Evolutionary conservation across 2,888 invertebrate species (phyloP), one percentile per base, ranked within the genome.

Genomic region (Keiferia lycopersicella): DNA sequence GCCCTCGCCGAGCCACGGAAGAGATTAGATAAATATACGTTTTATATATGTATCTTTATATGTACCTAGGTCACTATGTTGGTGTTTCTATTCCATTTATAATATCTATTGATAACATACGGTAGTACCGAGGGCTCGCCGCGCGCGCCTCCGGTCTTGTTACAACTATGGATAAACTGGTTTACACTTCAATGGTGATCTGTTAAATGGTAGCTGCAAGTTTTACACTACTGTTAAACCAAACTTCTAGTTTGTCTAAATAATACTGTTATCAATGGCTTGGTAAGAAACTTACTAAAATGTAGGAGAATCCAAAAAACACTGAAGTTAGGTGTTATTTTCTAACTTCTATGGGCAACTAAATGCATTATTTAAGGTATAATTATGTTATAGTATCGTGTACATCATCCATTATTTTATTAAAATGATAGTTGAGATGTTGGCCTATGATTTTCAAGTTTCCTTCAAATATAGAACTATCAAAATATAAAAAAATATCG

Each of bases 401-500:
- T 87, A 87, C 82, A 88, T 82, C 82, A 74, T 78, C 76, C 76
- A 71, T 71, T 45, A 45, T n/a, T 7, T 69, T 73, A n/a, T 79
- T 80, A 77, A 88, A 89, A 89, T 86, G 86, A 89, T 88, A 88
- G 81, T 88, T 86, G 86, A 90, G 86, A 88, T 84, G 87, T 89
- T 89, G 91, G 89, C 90, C 85, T 91, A 90, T 88, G 16, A 84
- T 84, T 83, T 84, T 84, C 84, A 80, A 84, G 86, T 84, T 86
- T 77, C 71, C 74, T 76, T 80, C 86, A 82, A 86, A 92, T 92
- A 92, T 91, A 92, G 92, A 92, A 91, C 92, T 92, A 92, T 91
- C 92, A 92, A 92, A 92, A 92, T 92, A 92, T 92, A 92, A 92
- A 92, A 91, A 92, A 92, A 91, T 92, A 92, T 91, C 82, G 89